Percentiles rank a stretch among this genome's conserved stretches.
These are phyloP conservation scores for Rallus limicola DNA, from an alignment of 2,113 vertebrate species.

Conservation along the genomic window DNA sequence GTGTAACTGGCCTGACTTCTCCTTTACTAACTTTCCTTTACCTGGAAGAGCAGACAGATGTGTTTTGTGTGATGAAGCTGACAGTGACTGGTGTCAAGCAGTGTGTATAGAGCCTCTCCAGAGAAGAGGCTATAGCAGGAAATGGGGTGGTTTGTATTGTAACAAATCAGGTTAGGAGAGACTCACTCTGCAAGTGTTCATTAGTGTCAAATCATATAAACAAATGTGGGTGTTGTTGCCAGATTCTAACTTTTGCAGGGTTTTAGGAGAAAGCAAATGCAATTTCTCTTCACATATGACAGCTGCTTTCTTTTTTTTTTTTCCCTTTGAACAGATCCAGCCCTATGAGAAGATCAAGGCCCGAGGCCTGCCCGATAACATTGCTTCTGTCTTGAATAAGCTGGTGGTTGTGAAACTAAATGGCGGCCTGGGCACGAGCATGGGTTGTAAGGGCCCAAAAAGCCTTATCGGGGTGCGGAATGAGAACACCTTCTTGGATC, in stretches of 20 bases:
- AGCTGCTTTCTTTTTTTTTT: not conserved
- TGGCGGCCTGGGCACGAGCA: slow-evolving; percentile 95
- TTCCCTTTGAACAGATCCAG: slow-evolving; percentile 81
- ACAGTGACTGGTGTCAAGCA: not conserved
- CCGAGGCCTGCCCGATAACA: slow-evolving; percentile 82
- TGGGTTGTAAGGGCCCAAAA: slow-evolving; percentile 97
- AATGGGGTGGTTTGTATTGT: not conserved
- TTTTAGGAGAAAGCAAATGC: not conserved
- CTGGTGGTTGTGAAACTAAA: slow-evolving; percentile 96
- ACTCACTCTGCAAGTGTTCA: not conserved
- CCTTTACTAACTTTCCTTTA: not conserved
- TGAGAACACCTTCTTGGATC: slow-evolving; percentile 97
- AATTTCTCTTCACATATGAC: not conserved
- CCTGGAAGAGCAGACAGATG: not conserved
- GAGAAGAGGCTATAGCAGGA: not conserved
- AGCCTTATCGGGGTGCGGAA: slow-evolving; percentile 95
- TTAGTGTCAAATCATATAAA: not conserved
- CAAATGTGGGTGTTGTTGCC: not conserved
- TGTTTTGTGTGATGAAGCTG: not conserved
- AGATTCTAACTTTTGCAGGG: not conserved
- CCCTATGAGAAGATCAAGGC: slow-evolving; percentile 91
- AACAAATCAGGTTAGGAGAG: not conserved
- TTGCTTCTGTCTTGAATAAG: slow-evolving; percentile 88
- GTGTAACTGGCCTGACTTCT: not conserved
- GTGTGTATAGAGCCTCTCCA: not conserved